Evolutionary conservation across 2,797 vertebrate genomes (phyloP).

Genomic region (Eurystomus glaucurus): DNA sequence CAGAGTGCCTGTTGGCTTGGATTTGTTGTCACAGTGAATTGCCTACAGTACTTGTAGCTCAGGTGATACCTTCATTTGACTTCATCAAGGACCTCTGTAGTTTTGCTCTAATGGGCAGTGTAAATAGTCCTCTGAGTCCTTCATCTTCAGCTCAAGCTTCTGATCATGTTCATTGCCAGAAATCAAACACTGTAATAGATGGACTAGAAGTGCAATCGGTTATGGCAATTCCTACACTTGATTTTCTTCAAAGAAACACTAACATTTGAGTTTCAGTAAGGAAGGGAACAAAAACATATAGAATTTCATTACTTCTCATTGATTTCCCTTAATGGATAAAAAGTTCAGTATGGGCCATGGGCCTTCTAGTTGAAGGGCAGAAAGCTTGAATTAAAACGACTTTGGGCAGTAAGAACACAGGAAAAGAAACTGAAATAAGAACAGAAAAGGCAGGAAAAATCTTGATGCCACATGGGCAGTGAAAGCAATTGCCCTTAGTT

Average conservation of each 20-base stretch:
- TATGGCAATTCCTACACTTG: background rate
- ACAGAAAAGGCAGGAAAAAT: background rate
- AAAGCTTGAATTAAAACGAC: background rate
- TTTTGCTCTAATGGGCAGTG: rapidly evolving
- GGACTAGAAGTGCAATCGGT: background rate
- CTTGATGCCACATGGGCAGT: constrained; percentile 25
- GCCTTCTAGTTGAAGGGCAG: background rate
- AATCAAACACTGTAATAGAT: background rate
- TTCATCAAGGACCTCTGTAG: background rate
- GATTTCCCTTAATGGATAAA: background rate
- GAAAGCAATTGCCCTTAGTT: constrained; percentile 60
- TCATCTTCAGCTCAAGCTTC: background rate
- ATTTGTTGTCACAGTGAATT: background rate
- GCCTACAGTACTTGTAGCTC: background rate
- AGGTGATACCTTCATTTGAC: background rate
- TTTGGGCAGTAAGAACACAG: background rate
- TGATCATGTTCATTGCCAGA: background rate
- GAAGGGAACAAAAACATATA: background rate
- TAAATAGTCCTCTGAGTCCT: background rate
- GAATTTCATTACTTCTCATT: background rate
- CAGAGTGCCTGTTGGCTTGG: background rate
- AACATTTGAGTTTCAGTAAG: background rate
- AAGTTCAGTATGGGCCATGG: background rate
- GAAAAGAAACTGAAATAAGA: background rate
- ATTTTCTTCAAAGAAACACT: background rate